Evolutionary conservation across 2,113 vertebrate species (phyloP), one percentile per base, ranked within the genome.

Genomic region (Lates calcarifer): DNA sequence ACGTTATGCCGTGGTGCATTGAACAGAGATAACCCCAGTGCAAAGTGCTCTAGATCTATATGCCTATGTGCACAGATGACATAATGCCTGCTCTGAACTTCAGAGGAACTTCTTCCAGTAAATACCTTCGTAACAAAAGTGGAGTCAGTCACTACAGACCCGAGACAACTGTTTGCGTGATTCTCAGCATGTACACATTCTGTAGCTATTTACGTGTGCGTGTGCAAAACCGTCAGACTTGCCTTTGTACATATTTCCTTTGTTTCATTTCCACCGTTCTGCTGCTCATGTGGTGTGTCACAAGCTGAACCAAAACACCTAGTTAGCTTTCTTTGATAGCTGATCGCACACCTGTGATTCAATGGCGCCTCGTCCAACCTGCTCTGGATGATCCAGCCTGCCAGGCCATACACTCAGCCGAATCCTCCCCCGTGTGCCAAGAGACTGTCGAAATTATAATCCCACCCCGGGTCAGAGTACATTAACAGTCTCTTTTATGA

Each of bases 401-500:
- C 62, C 75, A 9, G 64, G 39, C 35, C 6, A 7, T 43, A 68
- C 47, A 18, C 57, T 24, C 53, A 74, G 61, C 83, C 3, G 20
- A 85, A 74, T 75, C 62, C 77, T 39, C 60, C 51, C 51, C 69
- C 1, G 29, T 26, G 37, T 86, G 89, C 90, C 89, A 83, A 68
- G 70, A 90, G 75, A 83, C 87, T 67, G 67, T 77, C 67, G 14
- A 82, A 83, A 90, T 71, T 86, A 84, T 89, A 87, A 86, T 81
- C 77, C 85, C 78, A 74, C 57, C 55, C 53, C 28, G 3, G 87
- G 83, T 87, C 82, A 80, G 83, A 92, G 88, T 85, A 86, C 86
- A 90, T 91, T 90, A 90, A 77, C 80, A 83, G 79, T 79, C 84
- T 87, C 80, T 90, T 90, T 90, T 87, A 90, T 82, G 87, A 87